phyloP scores from a whole-genome alignment of 2,113 vertebrate genomes.

The Opisthocomus hoazin region DNA sequence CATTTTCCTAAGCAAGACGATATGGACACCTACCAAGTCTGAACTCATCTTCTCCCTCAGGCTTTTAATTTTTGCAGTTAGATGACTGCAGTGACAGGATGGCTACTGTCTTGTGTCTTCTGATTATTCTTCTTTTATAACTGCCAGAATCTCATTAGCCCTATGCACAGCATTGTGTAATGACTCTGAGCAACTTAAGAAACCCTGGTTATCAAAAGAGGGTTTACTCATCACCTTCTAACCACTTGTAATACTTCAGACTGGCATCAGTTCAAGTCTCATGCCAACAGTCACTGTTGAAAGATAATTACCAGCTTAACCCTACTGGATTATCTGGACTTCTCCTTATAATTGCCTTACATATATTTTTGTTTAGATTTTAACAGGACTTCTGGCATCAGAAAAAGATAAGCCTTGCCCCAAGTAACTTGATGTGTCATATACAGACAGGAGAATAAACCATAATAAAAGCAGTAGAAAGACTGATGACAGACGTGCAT shows the following conservation, averaged over 20 bases:
- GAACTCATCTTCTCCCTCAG: not conserved
- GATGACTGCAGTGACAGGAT: not conserved
- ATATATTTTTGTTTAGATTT: not conserved
- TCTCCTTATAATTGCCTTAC: not conserved
- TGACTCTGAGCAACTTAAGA: not conserved
- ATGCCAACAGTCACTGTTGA: not conserved
- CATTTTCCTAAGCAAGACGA: not conserved
- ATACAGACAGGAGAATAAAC: not conserved
- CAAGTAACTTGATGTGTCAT: not conserved
- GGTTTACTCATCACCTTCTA: not conserved
- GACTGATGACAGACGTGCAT: not conserved
- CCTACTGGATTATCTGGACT: not conserved
- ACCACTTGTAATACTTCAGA: not conserved
- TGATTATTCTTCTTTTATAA: not conserved
- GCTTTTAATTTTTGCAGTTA: not conserved
- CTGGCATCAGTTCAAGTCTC: not conserved
- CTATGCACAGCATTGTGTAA: not conserved
- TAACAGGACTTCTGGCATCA: not conserved
- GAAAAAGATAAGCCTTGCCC: not conserved
- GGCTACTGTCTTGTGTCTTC: not conserved
- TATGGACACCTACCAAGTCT: not conserved
- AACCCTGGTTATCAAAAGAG: not conserved
- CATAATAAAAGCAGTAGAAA: not conserved
- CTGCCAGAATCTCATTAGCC: not conserved
- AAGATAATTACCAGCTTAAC: not conserved